These are phyloP conservation scores for Iphiclides podalirius DNA, from an alignment of 2,888 invertebrate species.

Conservation along the genomic window DNA sequence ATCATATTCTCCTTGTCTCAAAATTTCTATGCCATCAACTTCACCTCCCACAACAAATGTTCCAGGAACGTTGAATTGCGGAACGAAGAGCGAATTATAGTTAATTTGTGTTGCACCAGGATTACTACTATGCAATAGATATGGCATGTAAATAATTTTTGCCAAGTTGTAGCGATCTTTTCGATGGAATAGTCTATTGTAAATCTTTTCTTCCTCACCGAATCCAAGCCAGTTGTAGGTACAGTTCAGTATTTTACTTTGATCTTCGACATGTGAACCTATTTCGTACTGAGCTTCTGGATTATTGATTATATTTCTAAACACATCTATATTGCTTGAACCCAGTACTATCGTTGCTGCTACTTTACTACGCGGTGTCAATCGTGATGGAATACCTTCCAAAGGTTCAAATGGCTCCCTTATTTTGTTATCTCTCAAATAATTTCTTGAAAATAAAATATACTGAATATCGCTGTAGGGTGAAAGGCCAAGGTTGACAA, in stretches of 20 bases:
- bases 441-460: slow-evolving; percentile 92
- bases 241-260: slow-evolving; percentile 95
- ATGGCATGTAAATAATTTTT: slow-evolving; percentile 94
- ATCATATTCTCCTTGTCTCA: slow-evolving; percentile 91
- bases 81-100: slow-evolving; percentile 87
- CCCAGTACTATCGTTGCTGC: slow-evolving; percentile 95
- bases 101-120: slow-evolving; percentile 92
- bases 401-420: slow-evolving; percentile 89
- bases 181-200: slow-evolving; percentile 88
- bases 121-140: slow-evolving; percentile 92
- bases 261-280: slow-evolving; percentile 96
- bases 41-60: slow-evolving; percentile 92
- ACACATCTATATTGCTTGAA: slow-evolving; percentile 93
- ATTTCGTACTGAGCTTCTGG: slow-evolving; percentile 95
- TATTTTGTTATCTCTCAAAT: slow-evolving; percentile 91
- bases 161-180: slow-evolving; percentile 97
- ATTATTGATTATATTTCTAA: slow-evolving; percentile 95
- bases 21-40: slow-evolving; percentile 92
- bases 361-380: slow-evolving; percentile 94
- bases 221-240: slow-evolving; percentile 96
- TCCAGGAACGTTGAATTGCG: slow-evolving; percentile 86
- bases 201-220: slow-evolving; percentile 86
- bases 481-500: slow-evolving; percentile 91
- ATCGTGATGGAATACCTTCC: slow-evolving; percentile 82
- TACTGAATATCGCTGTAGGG: slow-evolving; percentile 91